Evolutionary conservation across 2,888 invertebrate species (phyloP), one percentile per base, ranked within the genome.

Genomic region (Drosophila emarginata): DNA sequence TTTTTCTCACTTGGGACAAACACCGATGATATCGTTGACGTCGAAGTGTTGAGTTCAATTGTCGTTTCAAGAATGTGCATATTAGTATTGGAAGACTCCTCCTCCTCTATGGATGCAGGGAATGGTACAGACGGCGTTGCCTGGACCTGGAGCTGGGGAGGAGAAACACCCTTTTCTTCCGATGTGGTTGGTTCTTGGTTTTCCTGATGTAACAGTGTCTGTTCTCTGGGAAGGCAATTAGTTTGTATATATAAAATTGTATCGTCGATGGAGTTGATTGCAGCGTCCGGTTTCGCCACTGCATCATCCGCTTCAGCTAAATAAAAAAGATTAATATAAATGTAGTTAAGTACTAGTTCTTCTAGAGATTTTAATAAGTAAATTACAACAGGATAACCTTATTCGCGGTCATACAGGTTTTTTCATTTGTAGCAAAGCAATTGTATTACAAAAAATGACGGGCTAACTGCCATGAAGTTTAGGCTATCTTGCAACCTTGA

Each of bases 231-330:
- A 52, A 54, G 52, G 64, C 58, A 59, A 39, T 72, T 64, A 15
- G 76, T 18, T 37, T 70, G 65, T 60, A 60, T 65, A 32, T 62
- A 28, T 23, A 60, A 56, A 54, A 21, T 61, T 26, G 58, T 53
- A 14, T 75, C 74, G 50, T 75, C 68, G 40, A 66, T 53, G 52
- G 62, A 39, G 50, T 61, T 68, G 26, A 37, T 45, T 62, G 39
- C 60, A 37, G 63, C 45, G 28, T 51, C 60, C 56, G 64, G 9
- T 64, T 67, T 74, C 45, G 67, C 53, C 54, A 45, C 56, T 56
- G 58, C 79, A 73, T 85, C 78, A 72, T 72, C 74, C 45, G 68
- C 65, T 77, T 74, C 73, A 39, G 59, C 76, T 79, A 40, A 56
- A 52, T 64, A 5, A 32, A 53, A 32, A 40, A 59, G 28, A 11